Base-by-base conservation (phyloP, 2,113 vertebrate species). In the Serilophus lunatus region DNA sequence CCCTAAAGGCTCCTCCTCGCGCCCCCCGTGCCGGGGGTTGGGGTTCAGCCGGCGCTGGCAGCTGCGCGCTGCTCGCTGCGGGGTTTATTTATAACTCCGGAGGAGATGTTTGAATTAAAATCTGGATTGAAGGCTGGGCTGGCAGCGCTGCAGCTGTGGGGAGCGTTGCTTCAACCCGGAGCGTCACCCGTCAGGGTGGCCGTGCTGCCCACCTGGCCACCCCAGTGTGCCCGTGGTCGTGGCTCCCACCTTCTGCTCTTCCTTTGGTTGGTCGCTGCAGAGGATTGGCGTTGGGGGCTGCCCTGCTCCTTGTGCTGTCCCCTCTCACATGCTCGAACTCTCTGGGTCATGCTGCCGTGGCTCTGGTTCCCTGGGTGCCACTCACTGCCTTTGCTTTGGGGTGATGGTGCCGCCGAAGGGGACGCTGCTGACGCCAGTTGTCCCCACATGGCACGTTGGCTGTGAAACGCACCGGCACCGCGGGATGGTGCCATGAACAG, bases 81-180 rank as follows among this genome's bases (percentile, higher is more conserved):
- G 87, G 72, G 88, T 86, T 94, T 96, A 96, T 94, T 97, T 97
- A 94, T 95, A 95, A 74, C 94, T 92, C 64, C 29, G 1, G 82
- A 93, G 79, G 88, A 88, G 93, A 78, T 19, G 81, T 82, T 88
- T 81, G 86, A 89, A 88, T 94, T 91, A 86, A 95, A 91, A 75
- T 68, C 89, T 56, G 77, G 51, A 31, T 95, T 47, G 86, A 89
- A 94, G 61, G 86, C 77, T 61, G 82, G 72, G 60, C 80, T 28
- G 24, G 79, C 88, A 65, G 74, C 14, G 0, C 65, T 7, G 26
- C 49, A 19, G 69, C 61, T 25, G 56, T 6, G 87, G 49, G 53
- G 45, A 64, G 17, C 3, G 5, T 3, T 0, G 13, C 45, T 40
- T 23, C 68, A 3, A 1, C 38, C 38, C 14, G 0, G 9, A 26